Percentiles rank a stretch among this genome's conserved stretches.
These are phyloP conservation scores for Ispidina picta DNA, from an alignment of 2,797 vertebrate species.

Conservation along the genomic window DNA sequence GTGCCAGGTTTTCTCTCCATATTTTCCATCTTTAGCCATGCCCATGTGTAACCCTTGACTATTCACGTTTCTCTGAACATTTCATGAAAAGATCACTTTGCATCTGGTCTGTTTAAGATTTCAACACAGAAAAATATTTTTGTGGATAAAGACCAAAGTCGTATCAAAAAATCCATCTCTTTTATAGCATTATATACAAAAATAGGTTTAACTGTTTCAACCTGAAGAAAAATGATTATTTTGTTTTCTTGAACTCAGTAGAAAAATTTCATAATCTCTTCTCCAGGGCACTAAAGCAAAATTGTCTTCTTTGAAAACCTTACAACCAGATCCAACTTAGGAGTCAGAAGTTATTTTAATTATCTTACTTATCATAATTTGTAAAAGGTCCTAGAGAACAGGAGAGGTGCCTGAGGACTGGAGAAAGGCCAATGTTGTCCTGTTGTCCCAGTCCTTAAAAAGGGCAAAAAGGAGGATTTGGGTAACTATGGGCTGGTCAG, in stretches of 20 bases:
- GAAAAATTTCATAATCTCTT: not conserved
- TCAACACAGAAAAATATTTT: not conserved
- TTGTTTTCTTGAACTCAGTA: not conserved
- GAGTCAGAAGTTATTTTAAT: slow-evolving; percentile 29
- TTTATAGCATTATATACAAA: not conserved
- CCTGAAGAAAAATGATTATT: not conserved
- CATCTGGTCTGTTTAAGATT: not conserved
- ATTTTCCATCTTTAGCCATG: not conserved
- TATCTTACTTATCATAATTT: not conserved
- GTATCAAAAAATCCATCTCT: not conserved
- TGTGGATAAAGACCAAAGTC: not conserved
- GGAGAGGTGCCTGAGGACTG: too few relatives aligned
- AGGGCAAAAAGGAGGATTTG: too few relatives aligned
- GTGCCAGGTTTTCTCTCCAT: not conserved
- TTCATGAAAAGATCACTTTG: not conserved
- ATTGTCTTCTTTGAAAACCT: not conserved
- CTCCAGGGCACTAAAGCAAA: not conserved
- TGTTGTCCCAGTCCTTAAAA: too few relatives aligned
- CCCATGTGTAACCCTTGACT: rapidly evolving
- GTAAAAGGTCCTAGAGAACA: too few relatives aligned
- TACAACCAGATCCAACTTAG: not conserved
- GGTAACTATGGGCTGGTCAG: too few relatives aligned
- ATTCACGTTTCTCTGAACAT: not conserved
- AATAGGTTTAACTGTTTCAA: not conserved
- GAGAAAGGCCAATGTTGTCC: too few relatives aligned